These are phyloP conservation scores for Cataglyphis albicans DNA, from an alignment of 2,888 invertebrate species.

Conservation along the genomic window DNA sequence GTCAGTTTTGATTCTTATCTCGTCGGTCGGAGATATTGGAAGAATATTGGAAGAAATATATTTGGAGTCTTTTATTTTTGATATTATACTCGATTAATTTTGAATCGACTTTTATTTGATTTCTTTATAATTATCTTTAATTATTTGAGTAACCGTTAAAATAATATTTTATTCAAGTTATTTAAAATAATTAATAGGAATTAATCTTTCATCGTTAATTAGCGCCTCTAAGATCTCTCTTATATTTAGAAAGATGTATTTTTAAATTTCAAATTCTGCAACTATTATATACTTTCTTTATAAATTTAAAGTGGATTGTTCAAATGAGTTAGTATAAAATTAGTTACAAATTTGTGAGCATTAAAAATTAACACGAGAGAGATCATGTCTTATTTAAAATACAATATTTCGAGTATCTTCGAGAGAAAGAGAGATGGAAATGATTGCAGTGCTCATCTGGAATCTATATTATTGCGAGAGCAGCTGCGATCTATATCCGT, in stretches of 20 bases:
- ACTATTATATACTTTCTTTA: background rate
- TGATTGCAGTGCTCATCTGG: slow-evolving; percentile 10
- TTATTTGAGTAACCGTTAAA: background rate
- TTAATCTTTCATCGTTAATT: background rate
- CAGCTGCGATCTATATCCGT: slow-evolving; percentile 25
- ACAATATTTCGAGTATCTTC: background rate
- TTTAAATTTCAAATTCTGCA: background rate
- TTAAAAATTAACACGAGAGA: background rate
- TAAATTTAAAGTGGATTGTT: background rate
- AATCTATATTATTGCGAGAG: slow-evolving; percentile 47
- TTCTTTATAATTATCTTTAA: background rate
- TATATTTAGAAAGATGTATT: background rate
- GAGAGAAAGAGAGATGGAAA: background rate
- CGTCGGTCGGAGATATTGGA: background rate
- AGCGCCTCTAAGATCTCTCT: background rate
- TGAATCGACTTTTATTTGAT: background rate
- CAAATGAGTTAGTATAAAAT: background rate
- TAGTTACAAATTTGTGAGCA: background rate
- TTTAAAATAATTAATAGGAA: slow-evolving; percentile 17
- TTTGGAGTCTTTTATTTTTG: background rate
- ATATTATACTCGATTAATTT: background rate
- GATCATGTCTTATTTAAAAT: slow-evolving; percentile 2
- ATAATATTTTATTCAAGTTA: background rate
- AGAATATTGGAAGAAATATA: background rate
- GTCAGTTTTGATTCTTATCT: slow-evolving; percentile 2